phyloP scores from a whole-genome alignment of 2,797 vertebrate genomes.

The Myotis daubentonii region DNA sequence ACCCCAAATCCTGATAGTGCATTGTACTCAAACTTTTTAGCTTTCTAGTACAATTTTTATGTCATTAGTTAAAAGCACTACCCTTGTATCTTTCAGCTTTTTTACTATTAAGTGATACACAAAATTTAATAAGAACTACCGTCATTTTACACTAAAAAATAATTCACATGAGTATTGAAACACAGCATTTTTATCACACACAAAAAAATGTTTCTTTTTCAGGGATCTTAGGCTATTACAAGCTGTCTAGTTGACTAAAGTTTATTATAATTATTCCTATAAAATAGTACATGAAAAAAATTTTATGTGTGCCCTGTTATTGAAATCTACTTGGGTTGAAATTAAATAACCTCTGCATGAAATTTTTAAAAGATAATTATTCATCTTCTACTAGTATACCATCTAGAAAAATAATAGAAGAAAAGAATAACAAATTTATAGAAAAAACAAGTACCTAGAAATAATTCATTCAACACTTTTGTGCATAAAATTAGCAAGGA shows the following conservation, averaged over 20 bases:
- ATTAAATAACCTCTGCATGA: constrained; percentile 3
- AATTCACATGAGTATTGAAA: neutral
- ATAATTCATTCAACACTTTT: neutral
- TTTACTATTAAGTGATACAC: neutral
- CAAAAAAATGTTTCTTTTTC: neutral
- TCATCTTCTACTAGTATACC: neutral
- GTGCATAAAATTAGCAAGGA: neutral
- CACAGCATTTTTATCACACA: neutral
- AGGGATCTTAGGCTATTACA: neutral
- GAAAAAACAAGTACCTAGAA: neutral
- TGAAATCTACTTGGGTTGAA: neutral
- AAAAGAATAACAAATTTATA: neutral
- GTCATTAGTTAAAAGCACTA: neutral
- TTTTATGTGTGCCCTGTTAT: neutral
- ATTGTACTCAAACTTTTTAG: neutral
- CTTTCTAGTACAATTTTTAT: neutral
- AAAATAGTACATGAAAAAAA: neutral
- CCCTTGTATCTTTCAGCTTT: neutral
- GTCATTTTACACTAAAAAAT: constrained; percentile 23
- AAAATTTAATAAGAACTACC: neutral
- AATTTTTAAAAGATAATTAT: constrained; percentile 45
- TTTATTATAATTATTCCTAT: constrained; percentile 33
- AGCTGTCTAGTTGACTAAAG: constrained; percentile 25
- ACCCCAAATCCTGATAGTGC: neutral
- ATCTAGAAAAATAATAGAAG: neutral